Base-by-base conservation (phyloP, 2,797 vertebrate species). In the Lagocephalus sceleratus region DNA sequence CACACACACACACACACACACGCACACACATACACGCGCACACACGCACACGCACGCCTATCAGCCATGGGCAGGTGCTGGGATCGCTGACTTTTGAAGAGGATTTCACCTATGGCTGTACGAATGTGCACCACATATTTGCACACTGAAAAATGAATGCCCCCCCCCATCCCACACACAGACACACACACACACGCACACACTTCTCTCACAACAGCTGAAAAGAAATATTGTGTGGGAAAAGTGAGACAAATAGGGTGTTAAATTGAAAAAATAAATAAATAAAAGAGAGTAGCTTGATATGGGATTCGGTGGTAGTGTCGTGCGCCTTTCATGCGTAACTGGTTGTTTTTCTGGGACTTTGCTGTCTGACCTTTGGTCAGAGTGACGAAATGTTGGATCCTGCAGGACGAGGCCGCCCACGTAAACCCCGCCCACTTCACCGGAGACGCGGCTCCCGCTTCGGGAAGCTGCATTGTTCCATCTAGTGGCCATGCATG, bases 401-500 rank as follows among this genome's bases (percentile, higher is more conserved):
- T 76, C 59, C 56, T 71, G 59, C 65, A 73, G 71, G 75, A 77
- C 68, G 21, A 60, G 69, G 57, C 66, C 65, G 56, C 55, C 63
- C 58, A 74, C 69, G 15, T 49, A 41, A 29, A 29, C 29, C 29
- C 9, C 29, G 7, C 29, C 29, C 29, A 8, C 45, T 50, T 40
- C 57, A 54, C 55, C 65, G 58, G 48, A 52, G 42, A 58, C 4
- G 12, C 17, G 15, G 45, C 38, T 49, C 39, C 51, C 45, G 57
- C 45, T 41, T 26, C 56, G 51, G 48, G 38, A 78, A 75, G 84
- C 71, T 74, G 68, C 63, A 79, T 76, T 83, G 77, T 85, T 73
- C 85, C 89, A 84, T 79, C 85, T 90, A 89, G 86, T 89, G 87
- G 88, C 54, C 83, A 82, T 63, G 73, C 52, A 45, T 71, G 56